Evolutionary conservation across 2,113 vertebrate genomes (phyloP).

Genomic region (Xenopus borealis): DNA sequence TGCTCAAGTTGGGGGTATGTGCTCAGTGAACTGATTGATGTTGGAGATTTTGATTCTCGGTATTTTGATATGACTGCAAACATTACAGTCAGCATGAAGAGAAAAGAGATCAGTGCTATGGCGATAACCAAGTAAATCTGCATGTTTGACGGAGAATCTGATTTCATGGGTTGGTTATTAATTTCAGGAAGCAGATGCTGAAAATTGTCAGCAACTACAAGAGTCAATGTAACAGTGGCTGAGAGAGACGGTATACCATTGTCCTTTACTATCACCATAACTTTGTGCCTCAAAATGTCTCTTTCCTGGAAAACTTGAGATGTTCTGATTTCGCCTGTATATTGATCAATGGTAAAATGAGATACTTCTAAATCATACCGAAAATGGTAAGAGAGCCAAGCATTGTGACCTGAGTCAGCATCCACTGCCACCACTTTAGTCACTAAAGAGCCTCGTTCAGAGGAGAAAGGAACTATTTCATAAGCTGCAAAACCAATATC

Average conservation of each 20-base stretch:
- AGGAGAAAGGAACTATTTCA: conserved; percentile 52
- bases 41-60: conserved; percentile 64
- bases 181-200: conserved; percentile 48
- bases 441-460: conserved; percentile 60
- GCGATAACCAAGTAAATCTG: conserved; percentile 55
- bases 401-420: conserved; percentile 64
- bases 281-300: conserved; percentile 67
- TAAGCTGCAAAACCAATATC: conserved; percentile 38
- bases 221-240: conserved; percentile 2
- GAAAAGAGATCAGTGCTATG: conserved; percentile 48
- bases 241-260: conserved; percentile 18
- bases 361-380: conserved; percentile 47
- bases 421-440: conserved; percentile 65
- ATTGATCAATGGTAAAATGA: conserved; percentile 53
- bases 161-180: conserved; percentile 1
- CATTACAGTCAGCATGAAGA: conserved; percentile 51
- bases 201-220: conserved; percentile 54
- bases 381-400: conserved; percentile 63
- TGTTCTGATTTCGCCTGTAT: conserved; percentile 53
- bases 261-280: conserved; percentile 75
- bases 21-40: conserved; percentile 39
- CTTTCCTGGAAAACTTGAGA: conserved; percentile 68
- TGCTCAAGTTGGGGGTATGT: conserved; percentile 10
- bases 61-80: conserved; percentile 57
- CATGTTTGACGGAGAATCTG: conserved; percentile 19